Percentiles rank a stretch among this genome's conserved stretches.
Conservation (phyloP, 2,888 invertebrate genomes). For the Lamproptera curius region DNA sequence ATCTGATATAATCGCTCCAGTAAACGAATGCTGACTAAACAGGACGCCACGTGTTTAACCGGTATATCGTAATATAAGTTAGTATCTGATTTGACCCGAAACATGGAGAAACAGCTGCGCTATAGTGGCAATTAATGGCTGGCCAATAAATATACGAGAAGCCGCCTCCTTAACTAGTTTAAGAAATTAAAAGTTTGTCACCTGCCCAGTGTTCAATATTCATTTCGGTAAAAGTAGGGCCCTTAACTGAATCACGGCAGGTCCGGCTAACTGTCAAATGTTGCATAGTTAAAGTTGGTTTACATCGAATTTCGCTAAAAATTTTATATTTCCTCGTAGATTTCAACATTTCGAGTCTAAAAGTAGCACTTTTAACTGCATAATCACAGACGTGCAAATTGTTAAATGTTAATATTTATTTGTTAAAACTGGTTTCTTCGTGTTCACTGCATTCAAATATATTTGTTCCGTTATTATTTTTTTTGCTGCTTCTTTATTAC, state of each 20-base stretch:
- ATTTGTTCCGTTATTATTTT: too few species aligned
- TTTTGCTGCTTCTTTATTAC: too few species aligned
- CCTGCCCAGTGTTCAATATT: slow-evolving; percentile 21
- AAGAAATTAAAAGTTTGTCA: slow-evolving; percentile 22
- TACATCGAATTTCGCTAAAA: too few species aligned
- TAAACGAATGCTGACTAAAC: slow-evolving; percentile 14
- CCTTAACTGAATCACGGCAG: slow-evolving; percentile 23
- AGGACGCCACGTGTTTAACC: slow-evolving; percentile 21
- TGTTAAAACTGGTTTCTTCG: too few species aligned
- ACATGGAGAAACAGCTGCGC: slow-evolving; percentile 22
- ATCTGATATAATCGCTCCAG: slow-evolving; percentile 17
- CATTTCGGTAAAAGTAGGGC: slow-evolving; percentile 33
- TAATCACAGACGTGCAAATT: too few species aligned
- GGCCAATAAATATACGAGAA: slow-evolving; percentile 22
- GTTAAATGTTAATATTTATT: too few species aligned
- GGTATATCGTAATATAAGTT: slow-evolving; percentile 21
- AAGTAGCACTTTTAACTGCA: too few species aligned
- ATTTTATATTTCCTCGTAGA: too few species aligned
- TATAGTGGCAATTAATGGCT: slow-evolving; percentile 21
- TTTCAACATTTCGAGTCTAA: too few species aligned
- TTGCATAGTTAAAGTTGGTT: too few species aligned
- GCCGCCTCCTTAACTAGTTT: slow-evolving; percentile 22
- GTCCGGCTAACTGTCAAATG: too few species aligned
- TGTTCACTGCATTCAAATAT: too few species aligned
- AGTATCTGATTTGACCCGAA: slow-evolving; percentile 22